Conservation (phyloP, 2,113 vertebrate species). For the Lasiurus borealis region DNA sequence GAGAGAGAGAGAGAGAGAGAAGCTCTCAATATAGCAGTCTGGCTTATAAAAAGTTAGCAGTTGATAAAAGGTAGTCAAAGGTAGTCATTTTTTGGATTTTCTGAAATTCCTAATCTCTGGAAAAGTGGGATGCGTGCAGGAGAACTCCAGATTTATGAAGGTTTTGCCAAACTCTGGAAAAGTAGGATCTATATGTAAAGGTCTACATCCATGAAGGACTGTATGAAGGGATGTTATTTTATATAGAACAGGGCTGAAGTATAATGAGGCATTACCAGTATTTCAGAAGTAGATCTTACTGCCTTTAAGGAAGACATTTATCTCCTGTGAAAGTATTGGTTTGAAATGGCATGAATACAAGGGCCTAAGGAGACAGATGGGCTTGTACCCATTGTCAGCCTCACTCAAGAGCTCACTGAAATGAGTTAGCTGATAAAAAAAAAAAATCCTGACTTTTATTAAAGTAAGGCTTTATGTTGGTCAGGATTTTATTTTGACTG, state of each 20-base stretch:
- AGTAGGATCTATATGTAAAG: not conserved
- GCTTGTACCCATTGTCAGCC: not conserved
- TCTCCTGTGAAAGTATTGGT: not conserved
- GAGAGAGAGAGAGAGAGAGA: too few relatives aligned
- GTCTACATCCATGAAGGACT: not conserved
- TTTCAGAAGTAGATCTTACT: not conserved
- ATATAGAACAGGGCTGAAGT: not conserved
- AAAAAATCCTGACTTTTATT: not conserved
- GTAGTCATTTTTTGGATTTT: constrained; percentile 17
- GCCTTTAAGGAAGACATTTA: not conserved
- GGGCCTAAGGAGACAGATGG: not conserved
- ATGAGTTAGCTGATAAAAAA: not conserved
- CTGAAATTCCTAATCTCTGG: not conserved
- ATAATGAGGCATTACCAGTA: not conserved
- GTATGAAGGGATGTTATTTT: not conserved
- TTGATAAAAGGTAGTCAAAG: not conserved
- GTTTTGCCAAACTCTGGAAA: not conserved
- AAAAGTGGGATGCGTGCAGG: not conserved
- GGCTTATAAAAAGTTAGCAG: not conserved
- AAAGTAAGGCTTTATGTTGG: not conserved
- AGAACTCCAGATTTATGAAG: not conserved
- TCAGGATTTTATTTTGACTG: not conserved
- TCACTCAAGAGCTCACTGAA: not conserved
- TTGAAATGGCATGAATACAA: not conserved
- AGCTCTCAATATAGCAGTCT: not conserved